Conservation (phyloP, 2,797 vertebrate species). For the Pseudomugil tenellus region DNA sequence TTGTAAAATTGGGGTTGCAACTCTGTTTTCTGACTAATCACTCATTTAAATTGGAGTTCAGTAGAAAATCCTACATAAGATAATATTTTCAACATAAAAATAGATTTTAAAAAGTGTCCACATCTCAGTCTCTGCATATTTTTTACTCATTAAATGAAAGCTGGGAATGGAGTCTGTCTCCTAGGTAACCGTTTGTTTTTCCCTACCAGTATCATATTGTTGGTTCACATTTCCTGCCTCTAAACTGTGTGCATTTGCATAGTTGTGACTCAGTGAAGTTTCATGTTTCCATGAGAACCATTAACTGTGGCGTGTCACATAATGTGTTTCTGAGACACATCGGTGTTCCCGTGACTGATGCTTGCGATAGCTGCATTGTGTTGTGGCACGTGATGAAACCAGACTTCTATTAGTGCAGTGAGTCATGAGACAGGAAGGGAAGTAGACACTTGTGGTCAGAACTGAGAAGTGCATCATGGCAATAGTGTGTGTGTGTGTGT, state of each 20-base stretch:
- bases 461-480: conserved; percentile 64
- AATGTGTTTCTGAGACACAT: conserved; percentile 15
- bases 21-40: not conserved
- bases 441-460: conserved; percentile 65
- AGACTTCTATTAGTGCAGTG: conserved; percentile 36
- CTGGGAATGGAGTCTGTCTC: conserved; percentile 11
- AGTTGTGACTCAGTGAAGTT: conserved; percentile 1
- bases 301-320: conserved; percentile 13
- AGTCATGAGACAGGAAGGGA: conserved; percentile 74
- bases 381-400: conserved; percentile 37
- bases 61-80: not conserved
- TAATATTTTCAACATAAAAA: not conserved
- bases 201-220: conserved; percentile 9
- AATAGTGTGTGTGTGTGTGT: conserved; percentile 3
- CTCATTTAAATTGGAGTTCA: too few species aligned
- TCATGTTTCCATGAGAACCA: conserved; percentile 23
- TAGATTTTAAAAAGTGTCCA: not conserved
- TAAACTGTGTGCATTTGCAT: not conserved
- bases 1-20: not conserved
- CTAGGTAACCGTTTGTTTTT: conserved; percentile 24
- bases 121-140: not conserved
- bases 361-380: conserved; percentile 14
- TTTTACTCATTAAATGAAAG: not conserved
- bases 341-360: conserved; percentile 37
- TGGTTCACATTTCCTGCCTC: not conserved